These are phyloP conservation scores for Nipponacmea schrenckii DNA, from an alignment of 2,888 invertebrate species.

Conservation along the genomic window DNA sequence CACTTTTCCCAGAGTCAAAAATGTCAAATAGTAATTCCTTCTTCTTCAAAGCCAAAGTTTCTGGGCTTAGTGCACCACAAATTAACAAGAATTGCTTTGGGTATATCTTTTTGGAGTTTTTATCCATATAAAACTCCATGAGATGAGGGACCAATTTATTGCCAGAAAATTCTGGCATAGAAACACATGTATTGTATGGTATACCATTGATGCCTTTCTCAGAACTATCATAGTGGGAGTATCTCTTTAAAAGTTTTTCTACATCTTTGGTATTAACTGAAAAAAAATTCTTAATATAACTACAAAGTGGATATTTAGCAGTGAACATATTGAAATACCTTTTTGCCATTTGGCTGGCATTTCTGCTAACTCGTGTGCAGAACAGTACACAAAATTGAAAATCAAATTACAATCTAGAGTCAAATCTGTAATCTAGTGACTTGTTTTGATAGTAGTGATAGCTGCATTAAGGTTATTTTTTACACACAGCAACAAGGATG, in stretches of 20 bases:
- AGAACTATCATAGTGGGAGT: constrained; percentile 41
- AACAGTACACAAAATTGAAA: too few species aligned
- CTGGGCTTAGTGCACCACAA: constrained; percentile 43
- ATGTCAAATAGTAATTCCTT: constrained; percentile 52
- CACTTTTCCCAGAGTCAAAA: constrained; percentile 46
- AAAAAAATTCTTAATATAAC: constrained; percentile 7
- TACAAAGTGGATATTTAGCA: not conserved
- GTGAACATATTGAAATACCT: not conserved
- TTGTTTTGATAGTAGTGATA: too few species aligned
- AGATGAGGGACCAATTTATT: constrained; percentile 44
- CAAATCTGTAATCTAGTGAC: too few species aligned
- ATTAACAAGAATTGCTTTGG: constrained; percentile 46
- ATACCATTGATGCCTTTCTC: constrained; percentile 42
- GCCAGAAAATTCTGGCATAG: constrained; percentile 51
- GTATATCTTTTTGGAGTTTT: constrained; percentile 37
- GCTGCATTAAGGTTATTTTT: too few species aligned
- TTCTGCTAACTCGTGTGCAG: too few species aligned
- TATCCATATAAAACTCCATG: constrained; percentile 39
- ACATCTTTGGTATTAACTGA: constrained; percentile 45
- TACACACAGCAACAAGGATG: too few species aligned
- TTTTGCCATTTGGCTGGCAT: not conserved
- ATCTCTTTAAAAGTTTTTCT: constrained; percentile 40
- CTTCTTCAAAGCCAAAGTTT: constrained; percentile 41
- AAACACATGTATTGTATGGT: constrained; percentile 37
- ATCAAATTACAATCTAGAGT: too few species aligned